These are phyloP conservation scores for Muscina levida DNA, from an alignment of 2,888 invertebrate species.

Conservation along the genomic window DNA sequence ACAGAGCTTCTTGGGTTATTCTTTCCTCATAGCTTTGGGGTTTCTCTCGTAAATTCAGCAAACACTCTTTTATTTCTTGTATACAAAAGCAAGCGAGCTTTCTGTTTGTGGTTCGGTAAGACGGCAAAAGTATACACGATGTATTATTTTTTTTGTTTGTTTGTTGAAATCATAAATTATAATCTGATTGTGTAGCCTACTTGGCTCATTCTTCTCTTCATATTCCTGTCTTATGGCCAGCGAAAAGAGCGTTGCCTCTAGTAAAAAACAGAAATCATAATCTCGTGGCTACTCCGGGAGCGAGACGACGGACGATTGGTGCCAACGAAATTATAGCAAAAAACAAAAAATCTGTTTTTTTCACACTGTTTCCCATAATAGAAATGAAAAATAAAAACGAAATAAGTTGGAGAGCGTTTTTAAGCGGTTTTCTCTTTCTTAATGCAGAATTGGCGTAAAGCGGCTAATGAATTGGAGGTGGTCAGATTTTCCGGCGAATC, in stretches of 20 bases:
- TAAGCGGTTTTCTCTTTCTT: constrained; percentile 88
- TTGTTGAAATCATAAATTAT: constrained; percentile 40
- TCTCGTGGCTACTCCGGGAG: constrained; percentile 62
- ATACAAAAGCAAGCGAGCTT: constrained; percentile 56
- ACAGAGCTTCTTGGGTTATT: constrained; percentile 6
- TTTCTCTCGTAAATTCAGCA: constrained; percentile 37
- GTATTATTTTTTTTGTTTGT: constrained; percentile 2
- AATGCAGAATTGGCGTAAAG: constrained; percentile 96
- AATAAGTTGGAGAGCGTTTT: constrained; percentile 71
- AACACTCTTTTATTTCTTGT: constrained; percentile 50
- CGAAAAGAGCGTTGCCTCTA: constrained; percentile 58
- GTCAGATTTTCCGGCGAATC: constrained; percentile 76
- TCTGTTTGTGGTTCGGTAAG: constrained; percentile 33
- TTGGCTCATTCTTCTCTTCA: constrained; percentile 24
- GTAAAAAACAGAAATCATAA: constrained; percentile 64
- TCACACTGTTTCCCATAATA: constrained; percentile 68
- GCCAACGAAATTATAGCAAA: constrained; percentile 66
- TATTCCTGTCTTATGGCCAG: constrained; percentile 32
- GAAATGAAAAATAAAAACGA: constrained; percentile 71
- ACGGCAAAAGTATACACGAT: constrained; percentile 32
- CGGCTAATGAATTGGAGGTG: constrained; percentile 93
- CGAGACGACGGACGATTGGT: constrained; percentile 54
- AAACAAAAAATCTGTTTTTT: constrained; percentile 73
- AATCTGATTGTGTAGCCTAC: constrained; percentile 40
- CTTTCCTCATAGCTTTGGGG: constrained; percentile 33